These are phyloP conservation scores for Onychostruthus taczanowskii DNA, from an alignment of 2,113 vertebrate species.

Conservation along the genomic window DNA sequence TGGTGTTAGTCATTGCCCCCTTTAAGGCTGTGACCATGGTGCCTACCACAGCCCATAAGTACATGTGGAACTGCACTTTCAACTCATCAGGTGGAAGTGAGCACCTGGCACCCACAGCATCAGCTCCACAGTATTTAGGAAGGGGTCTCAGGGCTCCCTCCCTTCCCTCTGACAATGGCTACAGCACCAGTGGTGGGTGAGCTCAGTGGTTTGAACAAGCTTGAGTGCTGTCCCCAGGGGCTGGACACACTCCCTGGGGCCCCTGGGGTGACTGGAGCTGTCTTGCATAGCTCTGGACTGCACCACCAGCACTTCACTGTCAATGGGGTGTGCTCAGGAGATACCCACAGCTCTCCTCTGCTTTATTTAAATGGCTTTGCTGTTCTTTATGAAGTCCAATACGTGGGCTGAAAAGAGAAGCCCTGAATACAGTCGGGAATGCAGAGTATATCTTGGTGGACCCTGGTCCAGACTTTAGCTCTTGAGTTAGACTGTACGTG, in stretches of 20 bases:
- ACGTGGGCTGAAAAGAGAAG: background rate
- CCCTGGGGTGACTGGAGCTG: background rate
- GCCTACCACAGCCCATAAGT: background rate
- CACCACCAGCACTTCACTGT: background rate
- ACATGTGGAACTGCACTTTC: background rate
- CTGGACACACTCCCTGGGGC: background rate
- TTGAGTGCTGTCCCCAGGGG: fast-evolving
- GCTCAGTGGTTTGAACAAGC: fast-evolving
- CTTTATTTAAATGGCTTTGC: background rate
- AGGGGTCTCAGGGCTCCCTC: fast-evolving
- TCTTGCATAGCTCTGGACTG: background rate
- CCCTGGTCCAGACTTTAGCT: background rate
- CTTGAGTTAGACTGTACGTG: background rate
- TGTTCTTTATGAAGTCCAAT: background rate
- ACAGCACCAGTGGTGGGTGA: fast-evolving
- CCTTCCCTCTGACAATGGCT: fast-evolving
- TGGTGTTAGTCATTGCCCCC: background rate
- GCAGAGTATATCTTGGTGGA: background rate
- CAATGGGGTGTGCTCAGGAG: background rate
- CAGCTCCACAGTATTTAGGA: background rate
- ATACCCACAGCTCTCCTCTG: background rate
- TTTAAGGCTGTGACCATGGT: background rate
- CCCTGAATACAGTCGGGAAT: background rate
- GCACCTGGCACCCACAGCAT: background rate
- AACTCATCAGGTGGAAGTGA: background rate